A percentile compares a stretch with the other conserved stretches of the same genome.
Evolutionary conservation across 2,888 invertebrate species (phyloP).

Genomic region (Rotaria macrura): DNA sequence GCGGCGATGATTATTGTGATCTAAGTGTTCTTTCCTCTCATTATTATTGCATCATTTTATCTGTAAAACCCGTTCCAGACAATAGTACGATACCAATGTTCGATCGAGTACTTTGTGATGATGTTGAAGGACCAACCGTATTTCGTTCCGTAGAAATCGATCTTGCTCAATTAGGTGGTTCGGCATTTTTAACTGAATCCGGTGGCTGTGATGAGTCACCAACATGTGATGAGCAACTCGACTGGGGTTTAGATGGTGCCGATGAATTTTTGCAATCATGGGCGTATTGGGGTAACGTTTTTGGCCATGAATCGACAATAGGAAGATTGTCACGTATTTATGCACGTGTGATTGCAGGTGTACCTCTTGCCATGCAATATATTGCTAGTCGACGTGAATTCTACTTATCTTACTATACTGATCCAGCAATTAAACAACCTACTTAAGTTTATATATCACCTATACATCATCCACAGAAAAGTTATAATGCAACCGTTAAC

Average conservation of each 20-base stretch:
- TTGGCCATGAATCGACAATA: constrained; percentile 36
- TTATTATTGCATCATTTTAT: constrained; percentile 40
- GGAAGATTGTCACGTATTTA: constrained; percentile 37
- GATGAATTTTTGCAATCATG: constrained; percentile 40
- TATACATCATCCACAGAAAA: constrained; percentile 36
- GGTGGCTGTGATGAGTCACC: constrained; percentile 37
- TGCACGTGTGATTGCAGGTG: constrained; percentile 38
- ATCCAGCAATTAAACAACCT: constrained; percentile 34
- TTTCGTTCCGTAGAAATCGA: constrained; percentile 36
- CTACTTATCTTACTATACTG: constrained; percentile 34
- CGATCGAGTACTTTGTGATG: constrained; percentile 37
- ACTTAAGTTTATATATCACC: constrained; percentile 39
- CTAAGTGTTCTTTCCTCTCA: constrained; percentile 37
- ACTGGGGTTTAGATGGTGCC: constrained; percentile 37
- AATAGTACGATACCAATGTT: constrained; percentile 34
- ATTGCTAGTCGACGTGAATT: constrained; percentile 35
- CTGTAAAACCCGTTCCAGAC: constrained; percentile 21
- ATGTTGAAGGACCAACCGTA: constrained; percentile 36
- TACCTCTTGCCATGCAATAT: constrained; percentile 36
- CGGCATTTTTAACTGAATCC: constrained; percentile 40
- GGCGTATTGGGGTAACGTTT: constrained; percentile 41
- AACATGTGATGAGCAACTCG: constrained; percentile 37
- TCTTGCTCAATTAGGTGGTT: constrained; percentile 35
- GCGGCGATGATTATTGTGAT: constrained; percentile 31
- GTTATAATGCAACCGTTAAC: constrained; percentile 33